A percentile compares a stretch with the other conserved stretches of the same genome.
These are phyloP conservation scores for Carcharodon carcharias DNA, from an alignment of 2,797 vertebrate species.

Conservation along the genomic window DNA sequence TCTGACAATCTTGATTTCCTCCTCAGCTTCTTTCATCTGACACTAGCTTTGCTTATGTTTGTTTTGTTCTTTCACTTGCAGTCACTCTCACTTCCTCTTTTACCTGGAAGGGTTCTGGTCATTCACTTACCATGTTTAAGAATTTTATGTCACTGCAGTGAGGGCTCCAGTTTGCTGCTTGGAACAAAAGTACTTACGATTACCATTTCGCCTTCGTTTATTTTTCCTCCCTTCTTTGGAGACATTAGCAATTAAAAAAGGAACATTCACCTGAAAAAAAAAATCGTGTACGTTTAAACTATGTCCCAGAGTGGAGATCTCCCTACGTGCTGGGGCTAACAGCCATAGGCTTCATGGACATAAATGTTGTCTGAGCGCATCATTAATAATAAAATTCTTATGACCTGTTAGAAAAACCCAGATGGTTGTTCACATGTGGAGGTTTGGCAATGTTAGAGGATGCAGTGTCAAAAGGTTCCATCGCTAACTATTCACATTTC, in stretches of 20 bases:
- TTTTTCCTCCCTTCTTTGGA: background rate
- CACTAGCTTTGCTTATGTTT: too few species aligned
- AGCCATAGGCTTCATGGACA: background rate
- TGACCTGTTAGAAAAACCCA: constrained; percentile 4
- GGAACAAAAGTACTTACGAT: background rate
- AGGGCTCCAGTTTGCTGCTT: background rate
- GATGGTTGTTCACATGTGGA: constrained; percentile 4
- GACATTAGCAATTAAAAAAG: background rate
- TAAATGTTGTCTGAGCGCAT: background rate
- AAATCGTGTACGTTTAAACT: background rate
- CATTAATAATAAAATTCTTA: constrained; percentile 16
- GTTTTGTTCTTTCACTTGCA: background rate
- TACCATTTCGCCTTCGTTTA: background rate
- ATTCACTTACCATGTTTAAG: background rate
- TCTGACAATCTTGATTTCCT: too few species aligned
- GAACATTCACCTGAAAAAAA: background rate
- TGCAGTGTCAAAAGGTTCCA: background rate
- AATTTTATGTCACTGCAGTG: background rate
- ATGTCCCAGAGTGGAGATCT: background rate
- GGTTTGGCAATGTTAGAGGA: background rate
- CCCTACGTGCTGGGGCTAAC: background rate
- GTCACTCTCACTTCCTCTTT: background rate
- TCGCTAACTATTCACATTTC: background rate
- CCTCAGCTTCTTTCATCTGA: too few species aligned
- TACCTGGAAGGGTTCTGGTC: background rate